Conservation (phyloP, 2,797 vertebrate species). For the Emys orbicularis region DNA sequence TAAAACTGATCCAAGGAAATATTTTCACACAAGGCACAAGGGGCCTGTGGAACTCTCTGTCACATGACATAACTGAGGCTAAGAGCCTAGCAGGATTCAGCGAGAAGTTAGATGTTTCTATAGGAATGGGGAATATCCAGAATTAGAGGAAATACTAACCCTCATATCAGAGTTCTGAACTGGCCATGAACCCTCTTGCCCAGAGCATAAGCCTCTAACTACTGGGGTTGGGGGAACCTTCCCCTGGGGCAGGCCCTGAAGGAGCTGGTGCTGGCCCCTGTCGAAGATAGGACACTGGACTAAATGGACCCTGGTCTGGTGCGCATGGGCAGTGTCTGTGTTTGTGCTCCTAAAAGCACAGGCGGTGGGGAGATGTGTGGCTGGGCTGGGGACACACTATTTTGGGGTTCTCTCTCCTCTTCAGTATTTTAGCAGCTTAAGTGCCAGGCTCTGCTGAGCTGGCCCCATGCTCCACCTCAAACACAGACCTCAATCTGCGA, state of each 20-base stretch:
- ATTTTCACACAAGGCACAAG: not conserved
- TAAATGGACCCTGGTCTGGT: not conserved
- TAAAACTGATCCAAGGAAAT: not conserved
- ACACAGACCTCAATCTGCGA: not conserved
- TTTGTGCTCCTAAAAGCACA: not conserved
- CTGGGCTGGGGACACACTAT: not conserved
- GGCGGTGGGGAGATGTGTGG: not conserved
- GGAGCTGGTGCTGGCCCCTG: not conserved
- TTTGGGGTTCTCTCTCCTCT: not conserved
- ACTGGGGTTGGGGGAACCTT: not conserved
- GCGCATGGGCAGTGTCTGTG: not conserved
- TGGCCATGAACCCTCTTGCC: not conserved
- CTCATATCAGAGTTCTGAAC: not conserved
- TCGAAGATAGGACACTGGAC: not conserved
- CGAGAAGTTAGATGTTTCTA: not conserved
- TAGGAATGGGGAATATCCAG: not conserved
- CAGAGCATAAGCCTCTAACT: not conserved
- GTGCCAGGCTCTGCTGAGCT: not conserved
- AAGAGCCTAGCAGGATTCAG: not conserved
- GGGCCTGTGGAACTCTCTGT: not conserved
- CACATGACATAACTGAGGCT: not conserved
- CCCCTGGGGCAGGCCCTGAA: not conserved
- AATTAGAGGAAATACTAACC: not conserved
- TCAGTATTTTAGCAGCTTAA: accelerated
- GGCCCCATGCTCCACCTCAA: not conserved